These are phyloP conservation scores for Gorsachius magnificus DNA, from an alignment of 2,797 vertebrate species.

Conservation along the genomic window DNA sequence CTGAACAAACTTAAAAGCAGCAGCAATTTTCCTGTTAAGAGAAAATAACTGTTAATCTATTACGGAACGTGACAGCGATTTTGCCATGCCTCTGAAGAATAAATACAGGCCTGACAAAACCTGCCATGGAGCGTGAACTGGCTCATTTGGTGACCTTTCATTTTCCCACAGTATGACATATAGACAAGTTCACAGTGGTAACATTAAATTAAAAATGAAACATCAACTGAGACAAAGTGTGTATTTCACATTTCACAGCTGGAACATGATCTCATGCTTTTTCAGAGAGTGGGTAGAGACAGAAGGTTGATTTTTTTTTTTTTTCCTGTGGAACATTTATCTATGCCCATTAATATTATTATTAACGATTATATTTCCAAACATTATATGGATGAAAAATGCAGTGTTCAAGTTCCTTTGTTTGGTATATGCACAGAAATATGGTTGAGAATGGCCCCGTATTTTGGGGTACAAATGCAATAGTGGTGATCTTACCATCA, in stretches of 20 bases:
- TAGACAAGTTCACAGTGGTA: not conserved
- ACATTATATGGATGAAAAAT: not conserved
- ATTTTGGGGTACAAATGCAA: not conserved
- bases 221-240: not conserved
- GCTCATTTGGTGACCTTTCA: not conserved
- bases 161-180: not conserved
- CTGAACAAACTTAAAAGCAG: conserved; percentile 96
- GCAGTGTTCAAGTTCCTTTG: not conserved
- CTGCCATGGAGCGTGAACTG: not conserved
- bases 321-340: not conserved
- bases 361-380: not conserved
- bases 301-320: not conserved
- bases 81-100: not conserved
- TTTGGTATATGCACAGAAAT: not conserved
- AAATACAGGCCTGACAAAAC: not conserved
- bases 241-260: not conserved
- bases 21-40: conserved; percentile 93
- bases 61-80: not conserved
- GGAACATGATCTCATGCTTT: not conserved
- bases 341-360: not conserved
- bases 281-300: not conserved
- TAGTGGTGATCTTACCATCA: not conserved
- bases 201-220: conserved; percentile 14
- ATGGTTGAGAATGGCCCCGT: not conserved
- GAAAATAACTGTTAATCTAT: conserved; percentile 25